Base-by-base conservation (phyloP, 2,797 vertebrate species). In the Falco cherrug region DNA sequence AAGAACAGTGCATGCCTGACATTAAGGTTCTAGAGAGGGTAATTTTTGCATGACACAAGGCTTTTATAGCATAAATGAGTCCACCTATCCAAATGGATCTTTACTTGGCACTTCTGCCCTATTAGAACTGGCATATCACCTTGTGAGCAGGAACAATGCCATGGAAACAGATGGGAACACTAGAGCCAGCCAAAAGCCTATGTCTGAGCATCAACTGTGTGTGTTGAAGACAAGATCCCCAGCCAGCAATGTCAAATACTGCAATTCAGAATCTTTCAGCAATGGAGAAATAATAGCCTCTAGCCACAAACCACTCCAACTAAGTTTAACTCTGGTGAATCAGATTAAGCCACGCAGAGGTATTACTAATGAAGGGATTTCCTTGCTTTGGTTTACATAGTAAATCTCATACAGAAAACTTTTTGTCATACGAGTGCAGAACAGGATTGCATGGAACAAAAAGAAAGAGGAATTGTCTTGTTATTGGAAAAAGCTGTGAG, bases 131-230 rank as follows among this genome's bases (percentile, higher is more conserved):
- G 81, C 90, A 45, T 65, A 56, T 78, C 90, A 96, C 82, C 97
- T 95, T 86, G 78, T 65, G 79, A 84, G 51, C 89, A 90, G 98
- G 97, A 97, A 1, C 39, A 79, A 10, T 82, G 97, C 97, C 97
- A 96, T 37, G 80, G 93, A 28, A 90, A 88, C 97, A 98, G 97
- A 97, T 92, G 97, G 97, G 84, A 88, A 24, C 28, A 59, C 91
- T 11, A 4, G 1, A 89, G 83, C 45, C 76, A 48, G 39, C 96
- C 93, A 96, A 93, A 61, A 96, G 63, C 83, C 22, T 47, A 4
- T 33, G 94, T 71, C 84, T 94, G 95, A 97, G 96, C 94, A 93
- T 87, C 89, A 48, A 39, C 67, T 64, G 77, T 39, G 87, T 82
- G 86, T 96, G 97, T 24, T 77, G 92, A 68, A 82, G 91, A 71